Conservation (phyloP, 1,140 invertebrate genomes). For the Lycorma delicatula region DNA sequence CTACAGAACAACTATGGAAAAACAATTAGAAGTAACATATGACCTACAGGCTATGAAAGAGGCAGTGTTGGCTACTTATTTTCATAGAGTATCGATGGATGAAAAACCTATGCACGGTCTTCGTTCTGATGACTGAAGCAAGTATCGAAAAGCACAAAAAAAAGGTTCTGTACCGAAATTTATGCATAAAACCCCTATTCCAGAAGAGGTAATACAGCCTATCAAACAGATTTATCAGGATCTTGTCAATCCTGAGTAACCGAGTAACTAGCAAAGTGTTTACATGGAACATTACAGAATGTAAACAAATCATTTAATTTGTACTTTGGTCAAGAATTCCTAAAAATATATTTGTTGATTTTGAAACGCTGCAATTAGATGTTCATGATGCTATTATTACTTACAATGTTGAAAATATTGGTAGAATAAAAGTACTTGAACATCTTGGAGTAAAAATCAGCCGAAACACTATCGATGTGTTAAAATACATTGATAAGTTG, state of each 20-base stretch:
- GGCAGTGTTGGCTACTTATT: neutral
- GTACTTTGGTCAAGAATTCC: neutral
- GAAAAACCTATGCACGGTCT: conserved; percentile 1
- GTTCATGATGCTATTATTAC: too few relatives aligned
- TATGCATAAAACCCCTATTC: neutral
- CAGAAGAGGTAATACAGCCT: neutral
- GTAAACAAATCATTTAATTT: neutral
- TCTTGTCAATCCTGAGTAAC: too few relatives aligned
- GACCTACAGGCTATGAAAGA: conserved; percentile 26
- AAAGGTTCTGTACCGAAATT: neutral
- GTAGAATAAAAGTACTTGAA: too few relatives aligned
- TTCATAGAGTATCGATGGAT: neutral
- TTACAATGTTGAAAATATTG: too few relatives aligned
- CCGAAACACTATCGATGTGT: too few relatives aligned
- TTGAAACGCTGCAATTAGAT: too few relatives aligned
- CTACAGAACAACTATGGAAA: conserved; percentile 24
- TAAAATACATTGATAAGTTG: too few relatives aligned
- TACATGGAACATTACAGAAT: neutral
- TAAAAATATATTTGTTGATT: too few relatives aligned
- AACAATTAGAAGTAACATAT: conserved; percentile 31
- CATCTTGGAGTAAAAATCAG: too few relatives aligned
- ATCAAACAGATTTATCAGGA: neutral
- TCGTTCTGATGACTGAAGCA: neutral
- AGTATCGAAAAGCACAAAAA: neutral
- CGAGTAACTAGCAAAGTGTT: neutral